phyloP scores from a whole-genome alignment of 2,113 vertebrate species.

The Cynopterus brachyotis region DNA sequence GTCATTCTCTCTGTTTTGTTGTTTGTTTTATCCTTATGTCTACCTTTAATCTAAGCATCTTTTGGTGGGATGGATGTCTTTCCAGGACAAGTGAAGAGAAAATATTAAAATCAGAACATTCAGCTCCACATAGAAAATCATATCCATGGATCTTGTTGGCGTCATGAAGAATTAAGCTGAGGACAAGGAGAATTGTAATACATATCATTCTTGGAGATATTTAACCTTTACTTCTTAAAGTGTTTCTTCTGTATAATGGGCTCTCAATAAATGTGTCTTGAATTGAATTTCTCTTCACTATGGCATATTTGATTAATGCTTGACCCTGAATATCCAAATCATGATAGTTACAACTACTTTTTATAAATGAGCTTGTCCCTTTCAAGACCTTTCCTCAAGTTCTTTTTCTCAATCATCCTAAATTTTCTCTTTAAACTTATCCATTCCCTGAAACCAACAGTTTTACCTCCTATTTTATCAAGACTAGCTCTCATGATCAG shows the following conservation, averaged over 20 bases:
- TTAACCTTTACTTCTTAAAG: not conserved
- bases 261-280: not conserved
- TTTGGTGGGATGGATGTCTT: not conserved
- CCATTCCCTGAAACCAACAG: not conserved
- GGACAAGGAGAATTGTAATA: not conserved
- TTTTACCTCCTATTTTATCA: not conserved
- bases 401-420: not conserved
- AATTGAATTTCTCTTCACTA: not conserved
- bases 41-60: slow-evolving; percentile 15
- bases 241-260: not conserved
- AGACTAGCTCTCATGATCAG: not conserved
- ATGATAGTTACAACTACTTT: not conserved
- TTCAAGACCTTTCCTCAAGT: not conserved
- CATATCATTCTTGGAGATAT: not conserved
- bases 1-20: not conserved
- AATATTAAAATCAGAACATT: not conserved
- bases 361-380: not conserved
- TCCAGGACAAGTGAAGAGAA: slow-evolving; percentile 34
- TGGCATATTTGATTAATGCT: not conserved
- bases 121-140: not conserved
- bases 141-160: not conserved
- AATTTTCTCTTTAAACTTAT: not conserved
- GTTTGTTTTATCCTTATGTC: not conserved
- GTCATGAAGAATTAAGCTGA: not conserved
- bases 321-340: not conserved